Evolutionary conservation across 1,140 invertebrate genomes (phyloP).

Genomic region (Sinella curviseta): DNA sequence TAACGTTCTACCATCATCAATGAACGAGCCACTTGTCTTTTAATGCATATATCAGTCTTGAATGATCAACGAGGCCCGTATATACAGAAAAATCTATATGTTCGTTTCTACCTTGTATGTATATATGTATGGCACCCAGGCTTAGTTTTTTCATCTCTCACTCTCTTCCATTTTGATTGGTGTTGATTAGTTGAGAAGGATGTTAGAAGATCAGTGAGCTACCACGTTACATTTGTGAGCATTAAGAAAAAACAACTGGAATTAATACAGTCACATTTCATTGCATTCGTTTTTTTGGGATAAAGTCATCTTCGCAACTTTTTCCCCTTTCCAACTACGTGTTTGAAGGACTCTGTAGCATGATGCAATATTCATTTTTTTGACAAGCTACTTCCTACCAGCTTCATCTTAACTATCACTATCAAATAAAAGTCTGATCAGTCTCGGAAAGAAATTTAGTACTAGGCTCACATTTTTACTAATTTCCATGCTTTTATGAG

Average conservation of each 20-base stretch:
- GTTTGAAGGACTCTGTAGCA: no score
- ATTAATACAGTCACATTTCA: neutral
- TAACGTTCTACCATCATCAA: neutral
- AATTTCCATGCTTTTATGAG: no score
- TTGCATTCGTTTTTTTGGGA: neutral
- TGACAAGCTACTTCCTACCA: no score
- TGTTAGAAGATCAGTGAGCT: neutral
- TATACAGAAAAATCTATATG: no score
- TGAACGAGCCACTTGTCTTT: neutral
- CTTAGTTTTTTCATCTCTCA: neutral
- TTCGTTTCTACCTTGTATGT: neutral
- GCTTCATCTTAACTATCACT: no score
- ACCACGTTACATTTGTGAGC: neutral
- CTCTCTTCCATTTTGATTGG: neutral
- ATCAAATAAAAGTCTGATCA: no score
- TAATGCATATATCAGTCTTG: slow-evolving; percentile 9
- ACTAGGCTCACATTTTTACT: no score
- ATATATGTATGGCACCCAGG: neutral
- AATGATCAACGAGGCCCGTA: neutral
- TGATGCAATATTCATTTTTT: no score
- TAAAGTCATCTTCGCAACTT: no score
- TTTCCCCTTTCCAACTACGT: no score
- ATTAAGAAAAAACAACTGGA: neutral
- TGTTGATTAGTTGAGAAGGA: neutral
- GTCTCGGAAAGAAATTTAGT: no score